Conservation (phyloP, 2,888 invertebrate species). For the Polietes domitor region DNA sequence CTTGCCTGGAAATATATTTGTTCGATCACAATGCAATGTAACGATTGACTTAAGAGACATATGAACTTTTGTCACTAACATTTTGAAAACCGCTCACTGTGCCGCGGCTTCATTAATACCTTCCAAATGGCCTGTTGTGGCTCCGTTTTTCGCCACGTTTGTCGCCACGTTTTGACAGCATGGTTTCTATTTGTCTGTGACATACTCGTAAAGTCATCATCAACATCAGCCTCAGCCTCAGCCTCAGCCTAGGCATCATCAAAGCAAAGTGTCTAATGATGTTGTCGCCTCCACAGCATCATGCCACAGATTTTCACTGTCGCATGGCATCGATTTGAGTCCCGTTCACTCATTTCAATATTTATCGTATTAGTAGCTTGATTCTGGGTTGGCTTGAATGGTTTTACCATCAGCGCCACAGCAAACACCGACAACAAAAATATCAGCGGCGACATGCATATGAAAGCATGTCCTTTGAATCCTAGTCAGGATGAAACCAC, state of each 20-base stretch:
- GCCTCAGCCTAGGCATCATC: no score
- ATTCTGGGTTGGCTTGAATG: neutral
- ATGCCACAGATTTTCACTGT: slow-evolving; percentile 46
- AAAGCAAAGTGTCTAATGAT: slow-evolving; percentile 47
- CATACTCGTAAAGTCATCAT: slow-evolving; percentile 31
- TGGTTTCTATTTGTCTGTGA: slow-evolving; percentile 12
- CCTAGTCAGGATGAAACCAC: slow-evolving; percentile 10
- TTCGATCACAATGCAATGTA: no score
- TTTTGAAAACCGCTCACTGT: neutral
- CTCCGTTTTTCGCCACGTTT: neutral
- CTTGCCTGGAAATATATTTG: no score
- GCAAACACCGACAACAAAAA: neutral
- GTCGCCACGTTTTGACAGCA: neutral
- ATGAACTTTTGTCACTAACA: no score
- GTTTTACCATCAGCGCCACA: neutral
- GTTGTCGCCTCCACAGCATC: slow-evolving; percentile 42
- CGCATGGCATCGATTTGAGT: neutral
- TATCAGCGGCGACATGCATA: neutral
- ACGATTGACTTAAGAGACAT: no score
- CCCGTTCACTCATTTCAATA: neutral
- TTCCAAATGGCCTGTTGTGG: slow-evolving; percentile 4
- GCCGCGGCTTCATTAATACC: neutral
- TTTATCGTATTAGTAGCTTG: slow-evolving; percentile 5
- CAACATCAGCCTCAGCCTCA: no score
- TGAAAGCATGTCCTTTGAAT: neutral